phyloP scores from a whole-genome alignment of 2,113 vertebrate genomes.

The Hippoglossus stenolepis region DNA sequence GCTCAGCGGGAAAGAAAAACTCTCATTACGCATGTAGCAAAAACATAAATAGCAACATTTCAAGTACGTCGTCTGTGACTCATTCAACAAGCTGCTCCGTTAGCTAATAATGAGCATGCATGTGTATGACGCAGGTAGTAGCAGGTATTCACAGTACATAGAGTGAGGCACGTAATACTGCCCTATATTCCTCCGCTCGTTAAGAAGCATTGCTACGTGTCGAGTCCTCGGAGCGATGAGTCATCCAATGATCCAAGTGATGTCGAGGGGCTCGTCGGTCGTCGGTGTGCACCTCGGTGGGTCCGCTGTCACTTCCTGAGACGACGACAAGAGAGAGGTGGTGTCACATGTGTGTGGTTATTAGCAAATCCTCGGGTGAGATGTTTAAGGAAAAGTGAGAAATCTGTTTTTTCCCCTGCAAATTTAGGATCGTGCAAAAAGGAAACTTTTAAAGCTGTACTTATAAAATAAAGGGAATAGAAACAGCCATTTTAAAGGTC shows the following conservation, averaged over 20 bases:
- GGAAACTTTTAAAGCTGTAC: too few relatives aligned
- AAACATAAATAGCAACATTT: conserved; percentile 47
- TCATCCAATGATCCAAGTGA: background rate
- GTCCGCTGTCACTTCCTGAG: conserved; percentile 57
- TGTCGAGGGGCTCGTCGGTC: too few relatives aligned
- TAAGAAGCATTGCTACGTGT: background rate
- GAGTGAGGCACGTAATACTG: conserved; percentile 10
- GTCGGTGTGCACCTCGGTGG: too few relatives aligned
- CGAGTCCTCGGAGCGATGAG: conserved; percentile 1
- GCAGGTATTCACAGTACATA: conserved; percentile 41
- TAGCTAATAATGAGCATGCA: conserved; percentile 34
- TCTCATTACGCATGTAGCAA: background rate
- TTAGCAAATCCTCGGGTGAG: background rate
- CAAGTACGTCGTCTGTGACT: conserved; percentile 49
- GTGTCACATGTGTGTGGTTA: background rate
- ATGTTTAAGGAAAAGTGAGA: too few relatives aligned
- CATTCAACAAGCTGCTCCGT: conserved; percentile 34
- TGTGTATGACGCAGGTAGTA: conserved; percentile 2
- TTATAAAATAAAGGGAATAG: too few relatives aligned
- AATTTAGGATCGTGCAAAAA: too few relatives aligned
- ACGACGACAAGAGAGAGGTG: background rate
- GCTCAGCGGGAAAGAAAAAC: background rate
- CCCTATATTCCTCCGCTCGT: background rate
- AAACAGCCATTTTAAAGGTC: too few relatives aligned
- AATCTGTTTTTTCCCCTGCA: too few relatives aligned